A percentile compares a stretch with the other conserved stretches of the same genome.
phyloP scores from a whole-genome alignment of 2,113 vertebrate genomes.

The Ictidomys tridecemlineatus region DNA sequence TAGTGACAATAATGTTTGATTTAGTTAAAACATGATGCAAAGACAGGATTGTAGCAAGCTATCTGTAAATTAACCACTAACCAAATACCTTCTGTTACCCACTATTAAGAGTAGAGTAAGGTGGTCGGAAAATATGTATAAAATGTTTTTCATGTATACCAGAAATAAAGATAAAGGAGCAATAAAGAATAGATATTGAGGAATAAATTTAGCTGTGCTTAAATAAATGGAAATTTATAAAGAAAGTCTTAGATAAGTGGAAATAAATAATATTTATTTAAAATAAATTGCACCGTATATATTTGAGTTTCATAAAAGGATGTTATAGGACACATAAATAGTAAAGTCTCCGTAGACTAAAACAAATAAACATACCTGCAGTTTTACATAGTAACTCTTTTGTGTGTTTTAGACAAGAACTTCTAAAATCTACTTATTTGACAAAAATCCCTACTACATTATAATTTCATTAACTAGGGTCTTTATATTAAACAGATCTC shows the following conservation, averaged over 20 bases:
- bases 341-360: not conserved
- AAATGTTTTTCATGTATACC: too few species aligned
- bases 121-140: too few species aligned
- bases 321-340: not conserved
- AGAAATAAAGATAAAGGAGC: too few species aligned
- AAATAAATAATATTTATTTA: not conserved
- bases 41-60: not conserved
- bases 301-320: not conserved
- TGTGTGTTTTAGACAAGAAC: not conserved
- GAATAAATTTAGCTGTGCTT: not conserved
- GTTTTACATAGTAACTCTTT: not conserved
- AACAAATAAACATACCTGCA: not conserved
- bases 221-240: not conserved
- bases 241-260: not conserved
- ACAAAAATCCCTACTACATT: not conserved
- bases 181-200: too few species aligned
- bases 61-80: not conserved
- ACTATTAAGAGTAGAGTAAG: not conserved
- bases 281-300: not conserved
- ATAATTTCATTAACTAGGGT: not conserved
- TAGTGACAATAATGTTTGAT: not conserved
- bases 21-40: not conserved
- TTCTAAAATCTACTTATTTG: not conserved
- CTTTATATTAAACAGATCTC: not conserved
- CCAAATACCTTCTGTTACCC: not conserved